These are phyloP conservation scores for Papilio xuthus DNA, from an alignment of 1,140 invertebrate species.

Conservation along the genomic window DNA sequence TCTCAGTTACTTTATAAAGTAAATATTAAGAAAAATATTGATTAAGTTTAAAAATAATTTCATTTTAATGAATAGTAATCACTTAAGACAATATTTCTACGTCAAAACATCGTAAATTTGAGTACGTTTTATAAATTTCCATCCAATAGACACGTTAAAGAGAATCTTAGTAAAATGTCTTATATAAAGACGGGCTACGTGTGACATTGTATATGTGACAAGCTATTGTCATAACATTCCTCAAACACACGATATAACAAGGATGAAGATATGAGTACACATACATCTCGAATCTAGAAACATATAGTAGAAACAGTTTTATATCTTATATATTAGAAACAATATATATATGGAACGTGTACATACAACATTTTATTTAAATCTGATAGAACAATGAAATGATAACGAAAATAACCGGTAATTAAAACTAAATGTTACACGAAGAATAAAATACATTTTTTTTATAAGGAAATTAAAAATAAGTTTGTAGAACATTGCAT, in stretches of 20 bases:
- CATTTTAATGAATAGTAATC: background rate
- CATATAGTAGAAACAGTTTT: slow-evolving; percentile 56
- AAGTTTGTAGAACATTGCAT: slow-evolving; percentile 43
- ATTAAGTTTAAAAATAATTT: background rate
- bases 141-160: background rate
- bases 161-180: slow-evolving; percentile 8
- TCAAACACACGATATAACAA: slow-evolving; percentile 70
- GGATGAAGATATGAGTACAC: slow-evolving; percentile 76
- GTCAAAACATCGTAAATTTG: too few species aligned
- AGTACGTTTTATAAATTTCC: background rate
- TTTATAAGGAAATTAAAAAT: background rate
- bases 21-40: background rate
- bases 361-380: slow-evolving; percentile 68
- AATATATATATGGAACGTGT: slow-evolving; percentile 63
- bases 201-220: slow-evolving; percentile 46
- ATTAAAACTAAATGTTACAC: background rate
- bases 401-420: background rate
- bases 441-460: background rate
- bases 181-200: slow-evolving; percentile 52
- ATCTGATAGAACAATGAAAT: slow-evolving; percentile 70
- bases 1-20: background rate
- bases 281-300: slow-evolving; percentile 59
- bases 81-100: too few species aligned
- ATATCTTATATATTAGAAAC: slow-evolving; percentile 63
- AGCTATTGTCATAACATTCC: slow-evolving; percentile 66